Evolutionary conservation across 2,888 invertebrate genomes (phyloP), one percentile per base, ranked within the genome.

Genomic region (Aphelenchoides bicaudatus): DNA sequence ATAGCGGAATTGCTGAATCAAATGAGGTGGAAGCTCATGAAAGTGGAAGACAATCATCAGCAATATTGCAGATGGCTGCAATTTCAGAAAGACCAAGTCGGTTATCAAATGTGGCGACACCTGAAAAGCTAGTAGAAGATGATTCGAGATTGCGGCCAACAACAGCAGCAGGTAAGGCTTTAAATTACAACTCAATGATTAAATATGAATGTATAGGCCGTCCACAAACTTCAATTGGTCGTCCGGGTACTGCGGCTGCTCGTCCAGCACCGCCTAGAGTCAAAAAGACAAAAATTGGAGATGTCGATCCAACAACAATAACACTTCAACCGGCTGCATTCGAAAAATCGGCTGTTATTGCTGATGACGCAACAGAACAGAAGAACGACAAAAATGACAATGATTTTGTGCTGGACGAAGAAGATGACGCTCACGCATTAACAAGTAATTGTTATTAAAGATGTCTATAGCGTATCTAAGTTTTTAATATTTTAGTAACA

Each of bases 211-310:
- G n/a, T n/a, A n/a, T n/a, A n/a, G 67, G 56, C n/a, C 60, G 71
- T 19, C 72, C 72, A 2, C 66, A 65, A 43, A 73, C 72, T 3
- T 61, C 71, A 3, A 63, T 75, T 63, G 75, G 70, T 2, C 58
- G 78, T 30, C 78, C 78, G 13, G 75, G 78, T 13, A 78, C 78
- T 0, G 71, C 78, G 0, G 67, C 70, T 10, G 74, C 78, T 0
- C 53, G 78, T 25, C 69, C 75, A 10, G 75, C 79, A 3, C 79
- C 79, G 2, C 79, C 78, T n/a, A 75, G 75, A 55, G 50, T 78
- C 23, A 75, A 73, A 49, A 75, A 75, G 58, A 78, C 60, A 16
- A 62, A 66, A 8, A 39, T 70, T 28, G 61, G 61, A 28, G 66
- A 68, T 13, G 34, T 64, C 19, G 67, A 68, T 25, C 19, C 50